These are phyloP conservation scores for Rhorus exstirpatorius DNA, from an alignment of 2,888 invertebrate genomes.

Conservation along the genomic window DNA sequence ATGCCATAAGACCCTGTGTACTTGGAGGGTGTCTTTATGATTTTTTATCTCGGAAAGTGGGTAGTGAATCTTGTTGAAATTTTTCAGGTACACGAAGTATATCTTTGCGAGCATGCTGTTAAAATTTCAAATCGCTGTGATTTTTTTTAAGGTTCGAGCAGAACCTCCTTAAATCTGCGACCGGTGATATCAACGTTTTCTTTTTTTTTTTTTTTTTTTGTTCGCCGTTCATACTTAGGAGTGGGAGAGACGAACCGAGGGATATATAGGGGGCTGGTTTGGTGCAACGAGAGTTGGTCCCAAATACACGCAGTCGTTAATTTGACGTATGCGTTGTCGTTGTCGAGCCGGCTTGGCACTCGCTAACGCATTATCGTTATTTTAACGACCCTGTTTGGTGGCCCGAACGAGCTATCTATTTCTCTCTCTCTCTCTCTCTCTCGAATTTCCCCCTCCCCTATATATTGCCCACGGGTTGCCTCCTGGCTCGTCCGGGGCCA, in stretches of 20 bases:
- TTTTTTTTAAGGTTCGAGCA: no score
- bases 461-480: constrained; percentile 24
- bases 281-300: constrained; percentile 69
- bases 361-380: constrained; percentile 78
- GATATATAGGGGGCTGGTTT: constrained; percentile 58
- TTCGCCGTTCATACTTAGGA: constrained; percentile 2
- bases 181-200: constrained; percentile 11
- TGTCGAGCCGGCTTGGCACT: constrained; percentile 74
- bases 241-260: constrained; percentile 20
- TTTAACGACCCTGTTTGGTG: constrained; percentile 77
- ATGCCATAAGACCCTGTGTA: no score
- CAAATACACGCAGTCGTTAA: constrained; percentile 75
- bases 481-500: constrained; percentile 56
- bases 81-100: no score
- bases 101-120: no score
- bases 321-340: constrained; percentile 78
- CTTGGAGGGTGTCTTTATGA: no score
- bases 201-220: not conserved
- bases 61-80: no score
- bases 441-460: not conserved
- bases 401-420: constrained; percentile 64
- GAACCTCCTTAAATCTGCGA: constrained; percentile 51
- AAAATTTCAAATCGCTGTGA: no score
- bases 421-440: constrained; percentile 31
- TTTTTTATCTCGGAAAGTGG: no score